Conservation (phyloP, 1,140 invertebrate species). For the Drosophila ogumai region DNA sequence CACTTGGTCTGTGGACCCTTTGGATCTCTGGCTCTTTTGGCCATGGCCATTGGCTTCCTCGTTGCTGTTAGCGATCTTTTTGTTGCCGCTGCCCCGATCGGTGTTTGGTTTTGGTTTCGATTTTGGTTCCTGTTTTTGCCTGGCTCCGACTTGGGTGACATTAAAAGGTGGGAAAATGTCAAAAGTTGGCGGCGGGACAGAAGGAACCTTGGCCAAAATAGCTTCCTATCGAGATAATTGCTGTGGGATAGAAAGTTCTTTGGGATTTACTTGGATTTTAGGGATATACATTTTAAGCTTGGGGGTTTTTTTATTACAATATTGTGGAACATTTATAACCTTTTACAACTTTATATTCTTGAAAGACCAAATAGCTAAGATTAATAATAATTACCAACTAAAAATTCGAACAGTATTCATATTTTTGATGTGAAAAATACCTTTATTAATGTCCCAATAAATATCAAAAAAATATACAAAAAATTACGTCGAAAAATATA, state of each 20-base stretch:
- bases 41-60: slow-evolving; percentile 44
- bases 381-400: too few species aligned
- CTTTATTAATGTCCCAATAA: too few species aligned
- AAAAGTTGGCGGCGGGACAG: slow-evolving; percentile 32
- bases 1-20: slow-evolving; percentile 41
- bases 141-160: slow-evolving; percentile 50
- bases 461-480: too few species aligned
- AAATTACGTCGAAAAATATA: too few species aligned
- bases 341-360: too few species aligned
- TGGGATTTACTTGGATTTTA: background rate
- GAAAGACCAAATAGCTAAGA: too few species aligned
- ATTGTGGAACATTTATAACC: too few species aligned
- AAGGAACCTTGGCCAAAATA: slow-evolving; percentile 7
- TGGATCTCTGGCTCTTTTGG: slow-evolving; percentile 21
- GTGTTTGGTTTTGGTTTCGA: slow-evolving; percentile 18
- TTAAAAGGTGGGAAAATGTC: slow-evolving; percentile 82
- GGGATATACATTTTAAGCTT: background rate
- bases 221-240: slow-evolving; percentile 45
- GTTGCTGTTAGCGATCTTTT: slow-evolving; percentile 39
- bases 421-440: too few species aligned
- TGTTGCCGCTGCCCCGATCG: slow-evolving; percentile 9
- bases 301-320: too few species aligned
- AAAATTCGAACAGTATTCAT: too few species aligned
- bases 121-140: slow-evolving; percentile 26
- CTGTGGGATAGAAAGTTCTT: slow-evolving; percentile 18